A percentile compares a stretch with the other conserved stretches of the same genome.
phyloP scores from a whole-genome alignment of 2,888 invertebrate genomes.

The Cistogaster globosa region DNA sequence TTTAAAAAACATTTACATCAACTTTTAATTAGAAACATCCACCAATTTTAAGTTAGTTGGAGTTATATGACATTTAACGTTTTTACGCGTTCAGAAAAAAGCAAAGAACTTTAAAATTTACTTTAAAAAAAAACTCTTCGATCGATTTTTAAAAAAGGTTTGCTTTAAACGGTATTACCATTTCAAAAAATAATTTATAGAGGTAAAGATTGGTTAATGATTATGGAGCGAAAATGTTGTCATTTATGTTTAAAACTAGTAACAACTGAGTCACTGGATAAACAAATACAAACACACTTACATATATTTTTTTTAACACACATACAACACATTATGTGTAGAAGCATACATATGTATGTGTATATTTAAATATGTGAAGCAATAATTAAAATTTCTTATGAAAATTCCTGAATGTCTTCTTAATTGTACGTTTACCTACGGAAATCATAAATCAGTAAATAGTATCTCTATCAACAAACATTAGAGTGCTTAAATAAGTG shows the following conservation, averaged over 20 bases:
- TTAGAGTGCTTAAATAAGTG: not conserved
- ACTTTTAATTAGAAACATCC: no score
- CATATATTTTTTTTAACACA: not conserved
- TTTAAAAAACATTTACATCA: no score
- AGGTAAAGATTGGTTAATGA: not conserved
- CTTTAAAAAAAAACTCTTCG: not conserved
- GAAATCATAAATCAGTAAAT: conserved; percentile 68
- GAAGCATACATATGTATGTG: not conserved
- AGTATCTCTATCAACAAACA: conserved; percentile 3
- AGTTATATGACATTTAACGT: no score
- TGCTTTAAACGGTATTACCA: conserved; percentile 26
- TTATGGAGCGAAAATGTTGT: conserved; percentile 7
- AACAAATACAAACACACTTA: not conserved
- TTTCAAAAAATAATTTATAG: conserved; percentile 45
- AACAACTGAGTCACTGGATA: conserved; percentile 31
- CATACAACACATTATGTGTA: not conserved
- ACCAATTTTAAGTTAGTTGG: no score
- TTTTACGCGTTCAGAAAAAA: no score
- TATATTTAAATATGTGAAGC: not conserved
- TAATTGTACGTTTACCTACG: conserved; percentile 58
- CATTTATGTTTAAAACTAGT: conserved; percentile 11
- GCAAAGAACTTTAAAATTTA: no score
- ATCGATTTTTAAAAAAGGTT: conserved; percentile 42
- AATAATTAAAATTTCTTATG: conserved; percentile 62
- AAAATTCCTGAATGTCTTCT: conserved; percentile 47